Evolutionary conservation across 2,888 invertebrate species (phyloP), one percentile per base, ranked within the genome.

Genomic region (Netelia fuscicornis): DNA sequence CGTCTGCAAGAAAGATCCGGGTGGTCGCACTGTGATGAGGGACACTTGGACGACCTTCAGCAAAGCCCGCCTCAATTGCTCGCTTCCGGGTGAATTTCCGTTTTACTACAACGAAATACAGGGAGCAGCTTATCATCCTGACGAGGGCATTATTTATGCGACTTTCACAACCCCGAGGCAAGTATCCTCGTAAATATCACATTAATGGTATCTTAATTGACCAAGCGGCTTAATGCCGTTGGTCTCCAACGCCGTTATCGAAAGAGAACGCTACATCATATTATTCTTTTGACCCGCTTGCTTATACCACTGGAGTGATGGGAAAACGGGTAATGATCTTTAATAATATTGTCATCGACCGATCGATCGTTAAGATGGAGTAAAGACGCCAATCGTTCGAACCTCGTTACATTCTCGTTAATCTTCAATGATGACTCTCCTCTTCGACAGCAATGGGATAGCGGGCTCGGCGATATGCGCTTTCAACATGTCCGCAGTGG

Each of bases 1-100:
- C 74, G 97, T 98, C 2, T 98, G 98, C 93, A 98, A 98, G 94
- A 97, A 97, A 91, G 98, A 99, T 92, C 95, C 95, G 2, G 97
- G 97, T n/a, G 97, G 97, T 2, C 96, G 96, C 89, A 94, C 96
- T 81, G 95, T 97, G 93, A 95, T 97, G 92, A 96, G 96, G 88
- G 97, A 98, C 88, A 97, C 97, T 88, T 98, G 98, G 98, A 97
- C 98, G n/a, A 98, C 98, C 0, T 98, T 97, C 93, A 94, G 97
- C 17, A 98, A 98, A 94, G 98, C 98, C 0, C 95, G 98, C 0
- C 94, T 98, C 10, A 97, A 97, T 92, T 98, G 98, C 90, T 97
- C 98, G 0, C 94, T 97, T 13, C 97, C 97, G 0, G 98, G 98
- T 0, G 97, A 97, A 74, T 97, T 97, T 92, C 98, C 98, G 0